phyloP scores from a whole-genome alignment of 2,888 invertebrate genomes.

The Coleophora deauratella region DNA sequence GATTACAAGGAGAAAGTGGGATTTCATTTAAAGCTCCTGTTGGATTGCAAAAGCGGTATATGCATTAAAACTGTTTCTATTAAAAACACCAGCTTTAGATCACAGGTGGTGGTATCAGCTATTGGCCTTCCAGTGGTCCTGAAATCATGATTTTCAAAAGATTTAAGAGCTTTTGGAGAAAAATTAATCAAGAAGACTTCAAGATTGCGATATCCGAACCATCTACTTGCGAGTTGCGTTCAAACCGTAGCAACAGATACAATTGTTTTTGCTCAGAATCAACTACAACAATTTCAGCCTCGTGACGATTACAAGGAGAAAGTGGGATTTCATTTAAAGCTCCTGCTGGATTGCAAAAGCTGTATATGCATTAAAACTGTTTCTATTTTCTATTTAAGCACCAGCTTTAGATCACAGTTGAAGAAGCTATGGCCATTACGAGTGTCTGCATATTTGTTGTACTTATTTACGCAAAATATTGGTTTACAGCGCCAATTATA shows the following conservation, averaged over 20 bases:
- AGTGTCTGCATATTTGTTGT: neutral
- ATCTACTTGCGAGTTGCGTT: neutral
- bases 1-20: constrained; percentile 7
- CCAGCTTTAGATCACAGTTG: constrained; percentile 10
- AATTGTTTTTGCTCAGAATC: neutral
- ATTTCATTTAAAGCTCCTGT: constrained; percentile 6
- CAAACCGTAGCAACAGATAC: neutral
- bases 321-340: constrained; percentile 5
- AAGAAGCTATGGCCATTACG: constrained; percentile 4
- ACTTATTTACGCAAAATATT: neutral
- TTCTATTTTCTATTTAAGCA: constrained; percentile 7
- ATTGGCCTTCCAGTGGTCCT: constrained; percentile 11
- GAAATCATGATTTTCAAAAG: constrained; percentile 9
- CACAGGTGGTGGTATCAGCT: constrained; percentile 7
- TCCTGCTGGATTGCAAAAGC: constrained; percentile 11
- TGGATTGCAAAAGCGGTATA: constrained; percentile 12
- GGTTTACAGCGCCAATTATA: constrained; percentile 4
- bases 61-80: constrained; percentile 7
- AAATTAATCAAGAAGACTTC: neutral
- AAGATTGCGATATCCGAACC: neutral
- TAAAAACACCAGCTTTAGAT: constrained; percentile 10
- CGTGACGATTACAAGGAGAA: constrained; percentile 8
- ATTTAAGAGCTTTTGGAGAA: neutral
- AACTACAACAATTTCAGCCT: constrained; percentile 2
- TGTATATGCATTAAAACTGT: constrained; percentile 8